A percentile compares a stretch with the other conserved stretches of the same genome.
These are phyloP conservation scores for Taenaris catops DNA, from an alignment of 2,888 invertebrate species.

Conservation along the genomic window DNA sequence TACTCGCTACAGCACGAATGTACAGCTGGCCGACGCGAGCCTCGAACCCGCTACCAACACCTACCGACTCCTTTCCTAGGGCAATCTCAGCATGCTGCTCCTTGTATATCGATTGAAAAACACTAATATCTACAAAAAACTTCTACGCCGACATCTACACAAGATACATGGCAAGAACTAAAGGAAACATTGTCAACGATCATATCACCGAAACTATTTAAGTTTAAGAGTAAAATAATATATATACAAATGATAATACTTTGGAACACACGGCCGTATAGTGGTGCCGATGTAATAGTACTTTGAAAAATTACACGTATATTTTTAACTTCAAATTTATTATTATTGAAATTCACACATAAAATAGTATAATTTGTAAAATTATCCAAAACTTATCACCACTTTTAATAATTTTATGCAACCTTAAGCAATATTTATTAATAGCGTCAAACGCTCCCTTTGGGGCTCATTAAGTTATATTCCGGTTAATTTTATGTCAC, in stretches of 20 bases:
- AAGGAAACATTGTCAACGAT: slow-evolving; percentile 62
- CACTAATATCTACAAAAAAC: slow-evolving; percentile 65
- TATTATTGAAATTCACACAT: slow-evolving; percentile 73
- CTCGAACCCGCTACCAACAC: slow-evolving; percentile 53
- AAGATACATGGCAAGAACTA: slow-evolving; percentile 76
- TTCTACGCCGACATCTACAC: slow-evolving; percentile 70
- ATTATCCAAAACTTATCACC: slow-evolving; percentile 80
- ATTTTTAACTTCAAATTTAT: slow-evolving; percentile 61
- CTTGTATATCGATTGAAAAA: slow-evolving; percentile 73
- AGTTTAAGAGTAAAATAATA: slow-evolving; percentile 34
- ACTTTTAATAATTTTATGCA: slow-evolving; percentile 75
- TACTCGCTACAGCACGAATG: slow-evolving; percentile 73
- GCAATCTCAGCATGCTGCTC: slow-evolving; percentile 70
- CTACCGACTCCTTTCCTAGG: slow-evolving; percentile 67
- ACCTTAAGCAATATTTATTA: slow-evolving; percentile 74
- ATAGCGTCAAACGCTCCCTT: slow-evolving; percentile 78
- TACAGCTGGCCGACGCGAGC: slow-evolving; percentile 63
- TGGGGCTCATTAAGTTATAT: slow-evolving; percentile 73
- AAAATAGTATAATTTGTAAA: slow-evolving; percentile 80
- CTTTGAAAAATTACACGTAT: slow-evolving; percentile 43
- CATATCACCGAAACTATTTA: slow-evolving; percentile 56
- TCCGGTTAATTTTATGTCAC: slow-evolving; percentile 74
- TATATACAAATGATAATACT: slow-evolving; percentile 52
- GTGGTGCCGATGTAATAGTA: slow-evolving; percentile 39
- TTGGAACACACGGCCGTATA: slow-evolving; percentile 35